These are phyloP conservation scores for Nymphalis urticae DNA, from an alignment of 2,888 invertebrate species.

Conservation along the genomic window DNA sequence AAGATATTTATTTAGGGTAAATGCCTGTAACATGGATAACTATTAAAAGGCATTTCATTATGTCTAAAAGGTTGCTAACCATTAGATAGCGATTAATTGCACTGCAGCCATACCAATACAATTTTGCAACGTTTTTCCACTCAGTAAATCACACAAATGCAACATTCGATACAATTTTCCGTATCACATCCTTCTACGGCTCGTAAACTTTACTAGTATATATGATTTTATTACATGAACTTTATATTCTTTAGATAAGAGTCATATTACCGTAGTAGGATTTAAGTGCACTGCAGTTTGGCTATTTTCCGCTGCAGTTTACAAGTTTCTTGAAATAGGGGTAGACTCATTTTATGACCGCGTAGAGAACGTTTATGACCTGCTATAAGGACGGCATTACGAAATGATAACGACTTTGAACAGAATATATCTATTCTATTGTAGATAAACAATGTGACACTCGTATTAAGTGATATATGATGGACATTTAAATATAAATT, in stretches of 20 bases:
- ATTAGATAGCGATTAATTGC: conserved; percentile 20
- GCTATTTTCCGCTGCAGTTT: conserved; percentile 34
- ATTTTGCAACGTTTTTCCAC: conserved; percentile 26
- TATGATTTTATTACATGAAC: conserved; percentile 19
- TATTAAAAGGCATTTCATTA: conserved; percentile 14
- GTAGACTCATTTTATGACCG: conserved; percentile 65
- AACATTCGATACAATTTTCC: conserved; percentile 43
- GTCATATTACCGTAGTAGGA: conserved; percentile 17
- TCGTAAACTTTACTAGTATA: conserved; percentile 37
- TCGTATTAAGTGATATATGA: background rate
- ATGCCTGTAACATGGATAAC: background rate
- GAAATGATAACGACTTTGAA: conserved; percentile 25
- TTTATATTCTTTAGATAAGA: conserved; percentile 31
- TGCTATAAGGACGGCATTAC: conserved; percentile 46
- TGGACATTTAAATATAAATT: too few relatives aligned
- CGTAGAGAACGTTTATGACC: conserved; percentile 62
- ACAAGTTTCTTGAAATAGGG: conserved; percentile 40
- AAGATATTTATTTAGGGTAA: background rate
- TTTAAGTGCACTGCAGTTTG: conserved; percentile 17
- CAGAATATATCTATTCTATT: conserved; percentile 7
- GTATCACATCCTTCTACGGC: conserved; percentile 32
- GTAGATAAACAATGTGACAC: background rate
- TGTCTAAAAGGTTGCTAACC: conserved; percentile 8
- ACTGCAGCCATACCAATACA: conserved; percentile 18
- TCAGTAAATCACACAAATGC: conserved; percentile 41